A percentile compares a stretch with the other conserved stretches of the same genome.
phyloP scores from a whole-genome alignment of 2,888 invertebrate genomes.

The Conops quadrifasciatus region DNA sequence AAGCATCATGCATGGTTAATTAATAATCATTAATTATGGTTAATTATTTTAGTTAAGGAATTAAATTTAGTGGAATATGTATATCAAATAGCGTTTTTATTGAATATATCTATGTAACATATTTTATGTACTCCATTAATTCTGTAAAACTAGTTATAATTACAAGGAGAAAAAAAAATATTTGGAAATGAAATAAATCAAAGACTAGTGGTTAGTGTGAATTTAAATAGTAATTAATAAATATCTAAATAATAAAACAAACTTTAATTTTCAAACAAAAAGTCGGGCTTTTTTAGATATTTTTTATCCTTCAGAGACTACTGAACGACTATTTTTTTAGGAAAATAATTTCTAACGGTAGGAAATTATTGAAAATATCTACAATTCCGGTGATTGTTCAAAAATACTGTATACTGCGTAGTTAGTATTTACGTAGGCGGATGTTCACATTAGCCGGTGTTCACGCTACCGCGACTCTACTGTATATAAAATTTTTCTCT shows the following conservation, averaged over 20 bases:
- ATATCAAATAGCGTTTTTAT: background rate
- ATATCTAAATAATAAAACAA: conserved; percentile 29
- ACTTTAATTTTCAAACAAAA: conserved; percentile 26
- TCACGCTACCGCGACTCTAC: no score
- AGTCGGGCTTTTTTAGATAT: background rate
- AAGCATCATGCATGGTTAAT: no score
- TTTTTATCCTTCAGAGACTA: background rate
- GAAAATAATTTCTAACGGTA: no score
- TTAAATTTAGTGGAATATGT: no score
- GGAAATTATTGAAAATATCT: no score
- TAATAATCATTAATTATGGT: background rate
- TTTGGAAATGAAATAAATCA: conserved; percentile 31
- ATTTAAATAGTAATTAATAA: conserved; percentile 28
- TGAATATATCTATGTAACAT: conserved; percentile 23
- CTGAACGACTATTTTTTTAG: no score
- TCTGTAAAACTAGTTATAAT: conserved; percentile 17
- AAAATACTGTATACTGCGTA: no score
- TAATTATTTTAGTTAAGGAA: background rate
- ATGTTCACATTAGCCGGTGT: no score
- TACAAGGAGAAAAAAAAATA: conserved; percentile 4
- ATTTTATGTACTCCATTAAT: background rate
- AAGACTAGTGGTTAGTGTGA: conserved; percentile 40
- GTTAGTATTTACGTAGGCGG: no score
- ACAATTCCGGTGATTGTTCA: no score
- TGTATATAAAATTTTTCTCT: no score